A percentile compares a stretch with the other conserved stretches of the same genome.
Evolutionary conservation across 1,140 invertebrate genomes (phyloP).

Genomic region (Drosophila gunungcola): DNA sequence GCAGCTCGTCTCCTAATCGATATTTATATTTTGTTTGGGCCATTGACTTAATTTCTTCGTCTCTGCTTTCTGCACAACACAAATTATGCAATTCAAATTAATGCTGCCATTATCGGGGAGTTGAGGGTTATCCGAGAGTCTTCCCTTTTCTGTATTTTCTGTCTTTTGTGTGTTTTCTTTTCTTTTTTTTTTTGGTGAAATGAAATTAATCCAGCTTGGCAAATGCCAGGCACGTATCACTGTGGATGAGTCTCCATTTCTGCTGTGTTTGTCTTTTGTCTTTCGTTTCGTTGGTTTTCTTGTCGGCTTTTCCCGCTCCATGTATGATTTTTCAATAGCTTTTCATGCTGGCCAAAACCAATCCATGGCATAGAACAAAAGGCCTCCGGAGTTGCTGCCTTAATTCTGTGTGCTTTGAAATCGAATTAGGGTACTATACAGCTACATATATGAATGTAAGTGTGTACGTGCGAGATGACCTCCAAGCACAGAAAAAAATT

Average conservation of each 20-base stretch:
- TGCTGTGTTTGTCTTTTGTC: slow-evolving; percentile 67
- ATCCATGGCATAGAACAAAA: slow-evolving; percentile 55
- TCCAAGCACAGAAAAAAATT: slow-evolving; percentile 1
- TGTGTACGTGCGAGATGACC: slow-evolving; percentile 29
- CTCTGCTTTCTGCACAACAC: slow-evolving; percentile 58
- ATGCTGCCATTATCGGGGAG: slow-evolving; percentile 63
- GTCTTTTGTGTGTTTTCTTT: slow-evolving; percentile 24
- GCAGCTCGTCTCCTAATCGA: slow-evolving; percentile 65
- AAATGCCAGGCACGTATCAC: slow-evolving; percentile 78
- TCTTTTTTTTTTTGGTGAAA: slow-evolving; percentile 40
- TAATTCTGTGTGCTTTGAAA: slow-evolving; percentile 74
- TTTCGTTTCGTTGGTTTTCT: slow-evolving; percentile 22
- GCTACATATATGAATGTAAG: slow-evolving; percentile 12
- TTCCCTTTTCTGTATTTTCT: slow-evolving; percentile 8
- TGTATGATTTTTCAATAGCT: slow-evolving; percentile 75
- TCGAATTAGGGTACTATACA: slow-evolving; percentile 70
- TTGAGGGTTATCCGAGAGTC: slow-evolving; percentile 12
- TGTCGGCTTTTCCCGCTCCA: slow-evolving; percentile 14
- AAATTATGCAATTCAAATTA: slow-evolving; percentile 84
- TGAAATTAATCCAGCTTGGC: slow-evolving; percentile 79
- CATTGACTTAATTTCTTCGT: slow-evolving; percentile 79
- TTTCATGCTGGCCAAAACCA: slow-evolving; percentile 25
- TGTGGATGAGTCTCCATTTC: slow-evolving; percentile 62
- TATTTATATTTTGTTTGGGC: slow-evolving; percentile 80
- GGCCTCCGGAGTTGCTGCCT: slow-evolving; percentile 59